Evolutionary conservation across 2,113 vertebrate species (phyloP).

Genomic region (Epinephelus cyanopodus): DNA sequence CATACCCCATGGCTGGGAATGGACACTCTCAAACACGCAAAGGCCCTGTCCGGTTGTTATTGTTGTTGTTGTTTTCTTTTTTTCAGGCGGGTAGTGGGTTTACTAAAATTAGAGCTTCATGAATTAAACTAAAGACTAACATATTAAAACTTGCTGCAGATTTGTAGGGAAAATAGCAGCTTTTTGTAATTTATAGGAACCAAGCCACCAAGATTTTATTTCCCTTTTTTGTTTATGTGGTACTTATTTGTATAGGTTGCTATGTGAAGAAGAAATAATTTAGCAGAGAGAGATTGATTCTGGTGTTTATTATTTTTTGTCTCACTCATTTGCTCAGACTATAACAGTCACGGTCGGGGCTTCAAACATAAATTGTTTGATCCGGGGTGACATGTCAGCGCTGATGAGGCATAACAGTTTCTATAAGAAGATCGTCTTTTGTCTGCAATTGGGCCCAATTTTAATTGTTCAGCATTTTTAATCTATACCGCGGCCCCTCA

Average conservation of each 20-base stretch:
- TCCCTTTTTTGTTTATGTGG: neutral
- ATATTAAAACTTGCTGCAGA: neutral
- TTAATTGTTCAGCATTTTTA: constrained; percentile 38
- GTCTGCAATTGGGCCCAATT: constrained; percentile 20
- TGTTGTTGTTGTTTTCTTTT: constrained; percentile 3
- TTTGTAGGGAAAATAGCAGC: neutral
- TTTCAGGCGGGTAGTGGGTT: neutral
- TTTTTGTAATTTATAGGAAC: neutral
- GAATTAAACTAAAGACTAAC: neutral
- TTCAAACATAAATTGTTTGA: constrained; percentile 1
- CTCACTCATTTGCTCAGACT: neutral
- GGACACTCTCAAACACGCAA: constrained; percentile 17
- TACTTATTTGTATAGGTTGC: neutral
- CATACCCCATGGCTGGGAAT: constrained; percentile 7
- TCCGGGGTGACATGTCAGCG: neutral
- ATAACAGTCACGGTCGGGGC: neutral
- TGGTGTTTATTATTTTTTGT: constrained; percentile 2
- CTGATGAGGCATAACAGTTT: constrained; percentile 19
- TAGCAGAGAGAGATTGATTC: neutral
- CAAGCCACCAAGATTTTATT: neutral
- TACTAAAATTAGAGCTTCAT: neutral
- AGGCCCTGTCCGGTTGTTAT: neutral
- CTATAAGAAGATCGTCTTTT: constrained; percentile 46
- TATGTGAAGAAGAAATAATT: neutral
- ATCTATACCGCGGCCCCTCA: constrained; percentile 11